Evolutionary conservation across 2,888 invertebrate genomes (phyloP), one percentile per base, ranked within the genome.

Genomic region (Sylvicola cinctus): DNA sequence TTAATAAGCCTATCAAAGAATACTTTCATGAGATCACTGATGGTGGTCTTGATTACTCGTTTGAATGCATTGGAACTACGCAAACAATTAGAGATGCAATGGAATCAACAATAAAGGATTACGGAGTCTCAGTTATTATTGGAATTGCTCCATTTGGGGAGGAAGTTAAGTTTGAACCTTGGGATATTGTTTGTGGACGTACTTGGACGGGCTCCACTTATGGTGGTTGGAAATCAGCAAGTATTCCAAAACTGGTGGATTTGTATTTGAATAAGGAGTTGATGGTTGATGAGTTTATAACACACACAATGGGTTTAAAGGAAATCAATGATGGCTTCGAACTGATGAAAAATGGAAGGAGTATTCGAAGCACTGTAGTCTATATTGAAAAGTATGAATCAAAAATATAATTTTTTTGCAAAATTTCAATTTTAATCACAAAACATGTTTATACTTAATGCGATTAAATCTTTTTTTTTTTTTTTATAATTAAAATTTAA

Each of bases 21-120:
- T 77, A 83, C 10, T 60, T 93, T 14, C 64, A 80, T 11, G 84
- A 83, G 42, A 47, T 77, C 51, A 90, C 87, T 2, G 83, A 90
- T 57, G 91, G 91, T 29, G 93, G 93, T 8, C 62, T 83, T 36
- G 93, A 95, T 58, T 93, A 74, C 53, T 91, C 91, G 1, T 93
- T 93, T 60, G 93, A 93, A 58, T 93, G 91, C 51, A 80, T 93
- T 45, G 93, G 93, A 36, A 91, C 85, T 54, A 74, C 79, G 0
- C 60, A 68, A 30, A 74, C 74, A 0, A 80, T 80, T 79, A 59
- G 70, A 32, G 64, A 66, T 16, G 70, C 70, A 11, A 47, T 72
- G 33, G 87, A 87, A 51, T 66, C 87, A 0, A 81, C 84, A 44
- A 90, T 91, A 53, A 90, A 90, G 53, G 90, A 91, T 16, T 91